Base-by-base conservation (phyloP, 2,888 invertebrate genomes). In the Steinernema hermaphroditum region DNA sequence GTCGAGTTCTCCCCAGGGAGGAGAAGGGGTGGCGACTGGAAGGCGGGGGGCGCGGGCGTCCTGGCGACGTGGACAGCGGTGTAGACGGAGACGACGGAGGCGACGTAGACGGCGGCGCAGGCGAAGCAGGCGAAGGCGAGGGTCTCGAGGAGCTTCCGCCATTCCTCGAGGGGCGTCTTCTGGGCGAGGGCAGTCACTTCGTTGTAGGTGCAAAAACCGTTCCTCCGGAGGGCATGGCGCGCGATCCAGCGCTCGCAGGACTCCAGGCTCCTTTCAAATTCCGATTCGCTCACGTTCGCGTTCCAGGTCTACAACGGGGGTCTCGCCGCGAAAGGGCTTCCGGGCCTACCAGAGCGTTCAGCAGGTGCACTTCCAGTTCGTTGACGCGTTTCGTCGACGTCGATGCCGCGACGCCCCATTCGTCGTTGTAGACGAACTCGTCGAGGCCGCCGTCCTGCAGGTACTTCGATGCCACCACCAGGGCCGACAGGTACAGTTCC, bases 381-480 rank as follows among this genome's bases (percentile, higher is more conserved):
- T 94, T 94, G 72, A 97, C 90, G 82, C 91, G 90, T 73, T 90
- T 90, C 29, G 92, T 89, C 75, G 91, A 90, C 80, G 94, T 89
- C 75, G 92, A 91, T 16, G 92, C 93, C 50, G 93, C 92, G 76
- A 91, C 90, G 16, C 96, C 95, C 96, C 96, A 97, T 88, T 95
- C 94, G 73, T 92, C 91, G 86, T 94, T 92, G 86, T 93, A 91
- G 77, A 94, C 93, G 87, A 94, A 94, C 86, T 94, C 94, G 77
- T 93, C 92, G 86, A 93, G 93, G 49, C 94, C 94, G 84, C 93
- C 93, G 85, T 95, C 94, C 88, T 95, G 93, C 81, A 94, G 89
- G 88, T 94, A 96, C 89, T 97, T 97, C 84, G 94, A 94, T 72
- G 96, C 95, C 83, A 96, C 92, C 92, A 94, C 96, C 91, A 96